Conservation (phyloP, 2,888 invertebrate species). For the Schizotus pectinicornis region DNA sequence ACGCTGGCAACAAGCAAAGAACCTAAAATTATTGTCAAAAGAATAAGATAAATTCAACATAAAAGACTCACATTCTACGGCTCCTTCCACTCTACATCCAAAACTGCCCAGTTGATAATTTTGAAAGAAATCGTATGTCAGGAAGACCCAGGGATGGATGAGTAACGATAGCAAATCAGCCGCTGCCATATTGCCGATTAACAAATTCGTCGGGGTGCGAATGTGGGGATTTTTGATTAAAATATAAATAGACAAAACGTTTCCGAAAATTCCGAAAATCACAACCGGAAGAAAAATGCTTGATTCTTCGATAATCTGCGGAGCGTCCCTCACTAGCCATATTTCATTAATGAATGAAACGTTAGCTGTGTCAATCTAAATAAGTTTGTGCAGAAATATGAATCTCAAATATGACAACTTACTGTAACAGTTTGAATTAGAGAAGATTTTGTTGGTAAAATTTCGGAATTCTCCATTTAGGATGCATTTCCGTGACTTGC, state of each 20-base stretch:
- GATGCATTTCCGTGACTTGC: no score
- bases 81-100: constrained; percentile 80
- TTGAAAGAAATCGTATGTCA: constrained; percentile 76
- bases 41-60: constrained; percentile 1
- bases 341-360: constrained; percentile 66
- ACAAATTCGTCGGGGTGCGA: constrained; percentile 72
- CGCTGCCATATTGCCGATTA: constrained; percentile 77
- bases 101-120: constrained; percentile 75
- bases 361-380: constrained; percentile 47
- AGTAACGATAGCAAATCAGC: constrained; percentile 72
- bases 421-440: no score
- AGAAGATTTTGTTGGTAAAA: no score
- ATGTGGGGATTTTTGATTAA: constrained; percentile 68
- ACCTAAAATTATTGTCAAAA: constrained; percentile 57
- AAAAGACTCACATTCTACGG: constrained; percentile 68
- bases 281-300: constrained; percentile 67
- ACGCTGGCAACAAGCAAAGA: constrained; percentile 77
- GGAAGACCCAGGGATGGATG: constrained; percentile 77
- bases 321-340: constrained; percentile 67
- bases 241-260: constrained; percentile 69
- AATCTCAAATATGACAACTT: no score
- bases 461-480: no score
- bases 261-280: constrained; percentile 70
- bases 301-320: constrained; percentile 68
- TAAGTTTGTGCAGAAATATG: no score